Percentiles rank a stretch among this genome's conserved stretches.
Conservation (phyloP, 2,797 vertebrate genomes). For the Margarornis squamiger region DNA sequence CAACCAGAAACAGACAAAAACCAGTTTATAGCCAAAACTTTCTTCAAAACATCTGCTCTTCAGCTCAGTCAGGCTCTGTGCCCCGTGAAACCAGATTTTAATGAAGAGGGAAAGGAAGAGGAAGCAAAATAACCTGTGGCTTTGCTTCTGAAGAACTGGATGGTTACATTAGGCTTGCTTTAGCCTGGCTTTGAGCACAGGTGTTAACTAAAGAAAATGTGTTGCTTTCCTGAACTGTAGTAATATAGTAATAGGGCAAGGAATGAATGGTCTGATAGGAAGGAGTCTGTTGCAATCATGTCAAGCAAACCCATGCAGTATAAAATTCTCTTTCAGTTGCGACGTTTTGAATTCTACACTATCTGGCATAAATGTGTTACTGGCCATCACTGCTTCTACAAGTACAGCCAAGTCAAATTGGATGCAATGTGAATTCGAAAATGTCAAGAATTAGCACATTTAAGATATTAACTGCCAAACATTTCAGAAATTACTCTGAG, state of each 20-base stretch:
- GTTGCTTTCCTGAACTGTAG: background rate
- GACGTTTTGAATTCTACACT: background rate
- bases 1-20: background rate
- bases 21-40: background rate
- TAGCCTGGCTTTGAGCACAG: constrained; percentile 9
- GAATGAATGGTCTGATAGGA: background rate
- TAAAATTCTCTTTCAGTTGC: background rate
- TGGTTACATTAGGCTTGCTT: background rate
- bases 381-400: background rate
- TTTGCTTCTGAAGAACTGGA: constrained; percentile 53
- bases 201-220: constrained; percentile 1
- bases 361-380: background rate
- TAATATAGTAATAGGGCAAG: background rate
- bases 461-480: background rate
- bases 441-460: background rate
- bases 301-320: background rate
- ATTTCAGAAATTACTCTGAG: background rate
- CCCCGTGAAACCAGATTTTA: constrained; percentile 47
- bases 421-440: background rate
- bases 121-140: constrained; percentile 65
- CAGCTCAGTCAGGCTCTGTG: background rate
- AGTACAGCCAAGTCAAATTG: background rate
- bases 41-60: constrained; percentile 40
- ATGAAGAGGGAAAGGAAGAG: constrained; percentile 45
- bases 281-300: background rate